Evolutionary conservation across 2,797 vertebrate species (phyloP).

Genomic region (Megalops cyprinoides): DNA sequence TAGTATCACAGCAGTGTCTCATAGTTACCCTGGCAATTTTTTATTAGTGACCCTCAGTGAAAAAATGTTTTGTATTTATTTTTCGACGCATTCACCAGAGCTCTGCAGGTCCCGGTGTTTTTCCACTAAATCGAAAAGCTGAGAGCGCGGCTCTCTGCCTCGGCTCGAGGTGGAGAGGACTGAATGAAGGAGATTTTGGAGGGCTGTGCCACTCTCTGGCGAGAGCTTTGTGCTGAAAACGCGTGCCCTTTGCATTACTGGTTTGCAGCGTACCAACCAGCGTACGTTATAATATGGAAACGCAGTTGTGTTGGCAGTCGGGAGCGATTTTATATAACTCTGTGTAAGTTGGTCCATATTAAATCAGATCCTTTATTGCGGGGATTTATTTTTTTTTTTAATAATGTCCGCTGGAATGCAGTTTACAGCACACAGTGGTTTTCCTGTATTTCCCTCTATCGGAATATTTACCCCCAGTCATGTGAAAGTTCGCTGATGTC

Average conservation of each 20-base stretch:
- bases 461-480: conserved; percentile 38
- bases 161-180: conserved; percentile 46
- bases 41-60: no score
- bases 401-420: conserved; percentile 68
- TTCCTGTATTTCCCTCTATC: no score
- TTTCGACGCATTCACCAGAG: no score
- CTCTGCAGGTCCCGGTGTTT: conserved; percentile 55
- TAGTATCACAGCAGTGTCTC: not conserved
- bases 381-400: conserved; percentile 59
- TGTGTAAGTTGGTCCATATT: conserved; percentile 67
- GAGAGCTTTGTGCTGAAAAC: conserved; percentile 68
- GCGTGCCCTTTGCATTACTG: conserved; percentile 64
- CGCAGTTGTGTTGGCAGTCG: conserved; percentile 54
- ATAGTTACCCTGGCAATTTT: not conserved
- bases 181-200: conserved; percentile 66
- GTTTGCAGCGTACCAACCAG: conserved; percentile 61
- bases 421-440: not conserved
- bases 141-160: conserved; percentile 36
- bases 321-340: conserved; percentile 47
- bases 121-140: conserved; percentile 25
- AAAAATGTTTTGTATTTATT: not conserved
- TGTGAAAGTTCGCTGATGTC: conserved; percentile 56
- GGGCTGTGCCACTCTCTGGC: conserved; percentile 68
- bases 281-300: conserved; percentile 58
- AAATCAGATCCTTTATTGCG: conserved; percentile 66